These are phyloP conservation scores for Diglossa cyanea DNA, from an alignment of 2,797 vertebrate genomes.

Conservation along the genomic window DNA sequence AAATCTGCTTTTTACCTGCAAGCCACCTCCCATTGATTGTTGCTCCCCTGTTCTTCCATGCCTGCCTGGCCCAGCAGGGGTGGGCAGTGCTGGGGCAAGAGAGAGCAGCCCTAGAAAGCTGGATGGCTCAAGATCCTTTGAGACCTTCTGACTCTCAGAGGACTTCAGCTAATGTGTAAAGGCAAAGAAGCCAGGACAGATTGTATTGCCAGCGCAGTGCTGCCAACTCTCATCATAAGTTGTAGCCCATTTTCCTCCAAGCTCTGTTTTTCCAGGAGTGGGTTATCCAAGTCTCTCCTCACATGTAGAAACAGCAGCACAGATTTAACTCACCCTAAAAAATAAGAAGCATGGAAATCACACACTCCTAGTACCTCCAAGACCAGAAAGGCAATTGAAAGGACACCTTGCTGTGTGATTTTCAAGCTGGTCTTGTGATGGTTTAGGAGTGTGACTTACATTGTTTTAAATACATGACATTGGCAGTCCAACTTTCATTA, in stretches of 20 bases:
- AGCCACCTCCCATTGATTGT: no score
- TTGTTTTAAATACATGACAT: neutral
- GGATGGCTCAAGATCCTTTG: neutral
- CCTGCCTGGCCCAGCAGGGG: neutral
- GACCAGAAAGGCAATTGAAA: neutral
- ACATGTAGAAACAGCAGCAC: neutral
- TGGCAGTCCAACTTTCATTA: neutral
- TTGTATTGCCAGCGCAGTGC: neutral
- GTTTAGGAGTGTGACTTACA: neutral
- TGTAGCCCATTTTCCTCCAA: neutral
- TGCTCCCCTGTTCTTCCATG: neutral
- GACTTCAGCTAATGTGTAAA: neutral
- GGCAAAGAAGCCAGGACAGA: neutral
- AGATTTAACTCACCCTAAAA: neutral
- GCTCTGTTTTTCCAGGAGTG: neutral
- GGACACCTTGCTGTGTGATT: neutral
- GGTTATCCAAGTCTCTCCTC: neutral
- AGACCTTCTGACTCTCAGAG: neutral
- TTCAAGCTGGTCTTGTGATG: neutral
- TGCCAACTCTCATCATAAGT: neutral
- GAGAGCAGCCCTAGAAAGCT: neutral
- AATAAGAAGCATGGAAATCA: neutral
- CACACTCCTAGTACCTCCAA: neutral
- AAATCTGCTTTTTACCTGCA: fast-evolving
- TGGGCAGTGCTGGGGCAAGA: neutral